Evolutionary conservation across 1,140 invertebrate genomes (phyloP), one percentile per base, ranked within the genome.

Genomic region (Cepaea nemoralis): DNA sequence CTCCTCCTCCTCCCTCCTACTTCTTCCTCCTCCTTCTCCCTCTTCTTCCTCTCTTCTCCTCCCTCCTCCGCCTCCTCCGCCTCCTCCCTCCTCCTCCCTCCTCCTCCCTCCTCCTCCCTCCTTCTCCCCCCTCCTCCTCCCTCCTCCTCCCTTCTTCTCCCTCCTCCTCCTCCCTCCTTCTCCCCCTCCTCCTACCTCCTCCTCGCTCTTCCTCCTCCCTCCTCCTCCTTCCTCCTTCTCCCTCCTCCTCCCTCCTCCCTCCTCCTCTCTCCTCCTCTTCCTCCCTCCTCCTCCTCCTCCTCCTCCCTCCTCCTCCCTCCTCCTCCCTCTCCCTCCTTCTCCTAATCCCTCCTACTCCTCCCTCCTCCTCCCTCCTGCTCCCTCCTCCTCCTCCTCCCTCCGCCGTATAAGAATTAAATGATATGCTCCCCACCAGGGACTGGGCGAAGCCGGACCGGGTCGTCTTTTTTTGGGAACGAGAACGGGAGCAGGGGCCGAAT

Each of bases 201-300:
- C n/a, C n/a, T n/a, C n/a, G n/a, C n/a, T n/a, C n/a, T n/a, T 6
- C 35, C 27, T 63, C 45, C 63, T n/a, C 63, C 50, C 45, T 33
- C 45, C 22, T 27, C 12, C 35, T 27, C n/a, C 27, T 77, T 55
- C 63, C 48, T 77, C 76, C 63, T 12, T 77, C 76, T 77, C 22
- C 42, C 76, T 77, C 22, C 42, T 55, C 37, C 12, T 63, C 76
- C 42, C 8, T 77, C 76, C 42, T 27, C 63, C 76, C 42, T 27
- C 35, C 50, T 77, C 63, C 70, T 37, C 70, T 66, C 70, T 66
- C 70, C 66, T 71, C 77, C 70, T 6, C 70, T 66, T 80, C 77
- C 70, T 66, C 48, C 42, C 70, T 45, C 35, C 66, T 75, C 67
- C 24, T 37, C n/a, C 35, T 59, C 48, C 37, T 45, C 35, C 70